Evolutionary conservation across 2,797 vertebrate genomes (phyloP).

Genomic region (Phoebastria nigripes): DNA sequence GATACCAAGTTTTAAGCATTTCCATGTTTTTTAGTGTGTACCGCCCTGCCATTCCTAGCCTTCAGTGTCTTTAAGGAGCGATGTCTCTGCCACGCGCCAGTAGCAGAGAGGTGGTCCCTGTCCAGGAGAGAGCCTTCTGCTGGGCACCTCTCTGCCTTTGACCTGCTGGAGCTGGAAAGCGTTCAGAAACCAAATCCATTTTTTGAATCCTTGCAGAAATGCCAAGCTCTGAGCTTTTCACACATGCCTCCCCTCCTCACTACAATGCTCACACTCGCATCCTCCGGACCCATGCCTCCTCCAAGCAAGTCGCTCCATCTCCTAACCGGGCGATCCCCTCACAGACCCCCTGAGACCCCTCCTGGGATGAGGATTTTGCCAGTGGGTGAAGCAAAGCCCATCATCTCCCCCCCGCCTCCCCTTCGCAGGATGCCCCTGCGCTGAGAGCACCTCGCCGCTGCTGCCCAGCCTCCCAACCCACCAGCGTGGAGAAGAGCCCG

Average conservation of each 20-base stretch:
- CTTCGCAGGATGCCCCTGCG: not conserved
- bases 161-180: not conserved
- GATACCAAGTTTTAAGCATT: not conserved
- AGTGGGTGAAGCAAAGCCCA: not conserved
- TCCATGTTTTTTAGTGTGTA: not conserved
- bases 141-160: not conserved
- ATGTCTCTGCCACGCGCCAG: rapidly evolving
- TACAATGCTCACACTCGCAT: rapidly evolving
- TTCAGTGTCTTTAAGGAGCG: not conserved
- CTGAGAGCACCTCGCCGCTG: not conserved
- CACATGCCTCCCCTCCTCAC: rapidly evolving
- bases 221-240: not conserved
- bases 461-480: not conserved
- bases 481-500: rapidly evolving
- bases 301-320: rapidly evolving
- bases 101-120: not conserved
- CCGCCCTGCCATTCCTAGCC: not conserved
- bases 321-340: not conserved
- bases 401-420: not conserved
- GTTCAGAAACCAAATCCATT: not conserved
- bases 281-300: rapidly evolving
- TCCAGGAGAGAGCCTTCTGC: not conserved
- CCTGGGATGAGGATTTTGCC: not conserved
- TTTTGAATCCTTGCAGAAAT: not conserved
- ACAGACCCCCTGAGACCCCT: not conserved